These are phyloP conservation scores for Ferrisia virgata DNA, from an alignment of 2,888 invertebrate species.

Conservation along the genomic window DNA sequence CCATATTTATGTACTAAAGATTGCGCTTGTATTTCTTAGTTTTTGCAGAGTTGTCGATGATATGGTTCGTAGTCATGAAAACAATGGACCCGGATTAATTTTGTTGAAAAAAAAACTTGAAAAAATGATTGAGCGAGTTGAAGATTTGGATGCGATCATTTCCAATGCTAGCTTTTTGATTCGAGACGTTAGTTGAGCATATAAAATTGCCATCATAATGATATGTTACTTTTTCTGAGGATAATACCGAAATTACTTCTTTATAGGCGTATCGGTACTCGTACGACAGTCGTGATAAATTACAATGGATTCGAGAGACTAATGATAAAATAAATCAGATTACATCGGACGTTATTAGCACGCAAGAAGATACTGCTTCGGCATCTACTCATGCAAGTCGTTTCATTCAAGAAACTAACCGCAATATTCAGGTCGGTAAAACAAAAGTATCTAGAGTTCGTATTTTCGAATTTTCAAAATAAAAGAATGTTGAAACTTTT, in stretches of 20 bases:
- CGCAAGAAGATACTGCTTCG: not conserved
- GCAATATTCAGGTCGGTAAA: constrained; percentile 23
- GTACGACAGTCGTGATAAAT: not conserved
- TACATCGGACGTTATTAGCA: not conserved
- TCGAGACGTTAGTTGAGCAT: not conserved
- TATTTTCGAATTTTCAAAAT: no score
- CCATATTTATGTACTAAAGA: not conserved
- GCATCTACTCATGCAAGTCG: not conserved
- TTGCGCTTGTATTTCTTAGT: not conserved
- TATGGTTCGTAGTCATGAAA: constrained; percentile 22
- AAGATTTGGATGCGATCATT: not conserved
- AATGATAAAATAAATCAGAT: constrained; percentile 6
- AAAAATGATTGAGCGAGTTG: constrained; percentile 8
- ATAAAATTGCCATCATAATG: not conserved
- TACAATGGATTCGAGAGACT: not conserved
- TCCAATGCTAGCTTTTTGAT: not conserved
- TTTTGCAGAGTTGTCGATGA: constrained; percentile 9
- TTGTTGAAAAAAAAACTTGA: constrained; percentile 3
- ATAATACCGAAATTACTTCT: not conserved
- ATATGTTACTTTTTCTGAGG: no score
- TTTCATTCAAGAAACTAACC: not conserved
- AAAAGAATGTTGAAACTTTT: no score
- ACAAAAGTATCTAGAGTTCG: not conserved
- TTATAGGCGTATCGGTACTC: not conserved
- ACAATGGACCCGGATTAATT: constrained; percentile 1